A percentile compares a stretch with the other conserved stretches of the same genome.
Evolutionary conservation across 2,113 vertebrate genomes (phyloP).

Genomic region (Kryptolebias marmoratus): DNA sequence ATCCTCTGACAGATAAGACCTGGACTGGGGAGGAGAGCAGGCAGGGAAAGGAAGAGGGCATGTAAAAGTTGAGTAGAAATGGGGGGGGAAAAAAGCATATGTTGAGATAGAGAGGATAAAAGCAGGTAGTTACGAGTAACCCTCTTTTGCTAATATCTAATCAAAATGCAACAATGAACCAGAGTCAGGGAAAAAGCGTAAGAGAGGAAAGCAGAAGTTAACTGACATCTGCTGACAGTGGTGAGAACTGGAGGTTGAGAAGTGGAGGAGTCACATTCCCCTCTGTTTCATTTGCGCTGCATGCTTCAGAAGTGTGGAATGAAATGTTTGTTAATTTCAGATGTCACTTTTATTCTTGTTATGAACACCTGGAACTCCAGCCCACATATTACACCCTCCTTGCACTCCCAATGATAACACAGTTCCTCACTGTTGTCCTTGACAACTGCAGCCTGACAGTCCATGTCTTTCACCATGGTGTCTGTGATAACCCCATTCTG

Average conservation of each 20-base stretch:
- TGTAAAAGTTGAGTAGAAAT: slow-evolving; percentile 50
- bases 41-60: slow-evolving; percentile 46
- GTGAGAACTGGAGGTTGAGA: slow-evolving; percentile 65
- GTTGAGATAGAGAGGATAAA: slow-evolving; percentile 12
- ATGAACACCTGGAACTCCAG: slow-evolving; percentile 62
- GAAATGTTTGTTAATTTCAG: slow-evolving; percentile 70
- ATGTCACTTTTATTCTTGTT: slow-evolving; percentile 65
- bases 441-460: slow-evolving; percentile 31
- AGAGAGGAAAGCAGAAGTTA: slow-evolving; percentile 36
- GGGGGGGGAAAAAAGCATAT: slow-evolving; percentile 16
- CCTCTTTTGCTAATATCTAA: slow-evolving; percentile 34
- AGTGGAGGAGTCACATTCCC: slow-evolving; percentile 53
- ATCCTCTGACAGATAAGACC: slow-evolving; percentile 78
- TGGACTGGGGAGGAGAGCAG: slow-evolving; percentile 45
- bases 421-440: slow-evolving; percentile 28
- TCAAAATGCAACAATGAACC: slow-evolving; percentile 38
- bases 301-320: slow-evolving; percentile 63
- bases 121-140: slow-evolving; percentile 15
- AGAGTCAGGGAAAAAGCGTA: slow-evolving; percentile 8
- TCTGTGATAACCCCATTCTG: slow-evolving; percentile 29
- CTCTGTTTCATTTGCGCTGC: slow-evolving; percentile 72
- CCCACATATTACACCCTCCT: slow-evolving; percentile 31
- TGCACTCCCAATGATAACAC: slow-evolving; percentile 29
- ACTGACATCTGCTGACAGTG: slow-evolving; percentile 71
- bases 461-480: slow-evolving; percentile 35